phyloP scores from a whole-genome alignment of 1,140 invertebrate species.

The Sarcophaga bullata region DNA sequence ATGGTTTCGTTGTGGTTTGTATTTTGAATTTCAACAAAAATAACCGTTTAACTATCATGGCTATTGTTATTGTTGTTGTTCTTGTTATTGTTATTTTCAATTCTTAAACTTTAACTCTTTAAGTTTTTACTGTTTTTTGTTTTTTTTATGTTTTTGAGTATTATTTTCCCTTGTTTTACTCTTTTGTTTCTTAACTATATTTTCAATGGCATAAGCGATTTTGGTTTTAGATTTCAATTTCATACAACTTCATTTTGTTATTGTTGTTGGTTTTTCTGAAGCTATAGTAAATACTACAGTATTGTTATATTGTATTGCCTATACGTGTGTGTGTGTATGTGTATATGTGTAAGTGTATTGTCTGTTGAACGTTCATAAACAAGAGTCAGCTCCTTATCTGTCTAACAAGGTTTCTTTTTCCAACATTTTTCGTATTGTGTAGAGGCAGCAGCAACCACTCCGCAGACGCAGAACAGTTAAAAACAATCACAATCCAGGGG shows the following conservation, averaged over 20 bases:
- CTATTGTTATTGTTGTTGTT: no score
- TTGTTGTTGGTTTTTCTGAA: background rate
- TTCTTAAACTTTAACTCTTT: constrained; percentile 36
- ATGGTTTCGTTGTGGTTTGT: constrained; percentile 40
- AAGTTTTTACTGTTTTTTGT: background rate
- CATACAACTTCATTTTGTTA: constrained; percentile 4
- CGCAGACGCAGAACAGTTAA: no score
- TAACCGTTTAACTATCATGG: constrained; percentile 6
- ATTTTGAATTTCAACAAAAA: constrained; percentile 31
- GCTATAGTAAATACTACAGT: no score
- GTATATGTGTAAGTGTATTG: no score
- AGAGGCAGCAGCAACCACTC: no score
- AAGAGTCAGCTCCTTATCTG: constrained; percentile 34
- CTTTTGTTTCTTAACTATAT: background rate
- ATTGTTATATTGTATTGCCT: no score
- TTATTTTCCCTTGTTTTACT: background rate
- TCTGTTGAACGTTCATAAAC: no score
- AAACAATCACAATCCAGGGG: no score
- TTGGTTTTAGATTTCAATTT: constrained; percentile 44
- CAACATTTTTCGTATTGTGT: background rate
- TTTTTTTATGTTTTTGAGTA: background rate
- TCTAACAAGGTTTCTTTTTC: constrained; percentile 29
- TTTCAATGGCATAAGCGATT: constrained; percentile 43
- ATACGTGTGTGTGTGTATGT: no score
- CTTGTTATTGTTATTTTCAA: background rate